Conservation (phyloP, 2,113 vertebrate species). For the Copsychus sechellarum region DNA sequence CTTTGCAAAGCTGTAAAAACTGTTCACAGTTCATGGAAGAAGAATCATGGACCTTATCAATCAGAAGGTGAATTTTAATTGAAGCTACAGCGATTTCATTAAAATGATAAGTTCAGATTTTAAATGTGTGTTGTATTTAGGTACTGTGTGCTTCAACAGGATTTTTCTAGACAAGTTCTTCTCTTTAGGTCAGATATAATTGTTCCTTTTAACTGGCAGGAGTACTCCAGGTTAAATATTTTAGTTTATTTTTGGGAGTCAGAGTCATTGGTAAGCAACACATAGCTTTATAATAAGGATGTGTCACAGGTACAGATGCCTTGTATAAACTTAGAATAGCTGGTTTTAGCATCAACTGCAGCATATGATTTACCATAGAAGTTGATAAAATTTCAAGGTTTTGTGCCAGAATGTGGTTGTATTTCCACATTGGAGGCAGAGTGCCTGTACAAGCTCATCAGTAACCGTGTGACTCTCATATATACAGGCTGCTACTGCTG, state of each 20-base stretch:
- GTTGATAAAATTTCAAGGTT: not conserved
- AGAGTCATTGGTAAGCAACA: not conserved
- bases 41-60: not conserved
- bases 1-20: not conserved
- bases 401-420: not conserved
- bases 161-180: not conserved
- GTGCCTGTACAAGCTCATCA: not conserved
- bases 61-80: not conserved
- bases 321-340: not conserved
- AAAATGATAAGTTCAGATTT: not conserved
- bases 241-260: not conserved
- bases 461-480: not conserved
- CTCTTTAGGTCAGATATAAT: not conserved
- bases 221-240: not conserved
- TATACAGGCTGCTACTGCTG: not conserved
- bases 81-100: not conserved
- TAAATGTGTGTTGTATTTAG: not conserved
- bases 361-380: not conserved
- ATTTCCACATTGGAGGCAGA: not conserved
- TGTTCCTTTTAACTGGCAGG: not conserved
- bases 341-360: not conserved
- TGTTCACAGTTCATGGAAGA: not conserved
- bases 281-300: not conserved
- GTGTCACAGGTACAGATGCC: not conserved
- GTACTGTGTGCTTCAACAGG: not conserved